Percentiles rank a stretch among this genome's conserved stretches.
Evolutionary conservation across 2,113 vertebrate genomes (phyloP).

Genomic region (Todiramphus saurophagus): DNA sequence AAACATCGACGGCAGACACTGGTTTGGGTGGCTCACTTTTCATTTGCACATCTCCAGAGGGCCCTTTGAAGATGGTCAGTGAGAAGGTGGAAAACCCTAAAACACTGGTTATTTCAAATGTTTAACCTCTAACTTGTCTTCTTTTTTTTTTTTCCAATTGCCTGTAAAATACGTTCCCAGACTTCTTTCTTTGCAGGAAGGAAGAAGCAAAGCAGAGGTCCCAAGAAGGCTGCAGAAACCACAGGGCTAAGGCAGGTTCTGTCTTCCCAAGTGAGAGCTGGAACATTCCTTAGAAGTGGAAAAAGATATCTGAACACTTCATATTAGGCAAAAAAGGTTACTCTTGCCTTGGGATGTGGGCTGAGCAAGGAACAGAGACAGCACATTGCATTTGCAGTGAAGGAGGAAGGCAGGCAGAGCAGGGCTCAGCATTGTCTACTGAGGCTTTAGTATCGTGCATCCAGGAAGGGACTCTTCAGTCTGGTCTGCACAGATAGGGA

Average conservation of each 20-base stretch:
- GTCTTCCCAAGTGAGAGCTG: background rate
- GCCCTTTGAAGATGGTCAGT: background rate
- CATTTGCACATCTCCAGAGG: background rate
- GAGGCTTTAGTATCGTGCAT: background rate
- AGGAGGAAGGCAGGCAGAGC: background rate
- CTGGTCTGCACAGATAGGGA: background rate
- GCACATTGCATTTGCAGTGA: background rate
- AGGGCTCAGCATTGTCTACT: background rate
- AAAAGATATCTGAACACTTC: background rate
- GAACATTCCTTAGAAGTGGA: background rate
- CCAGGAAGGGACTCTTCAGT: background rate
- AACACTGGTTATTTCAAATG: background rate
- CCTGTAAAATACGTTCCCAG: background rate
- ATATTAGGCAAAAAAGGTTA: background rate
- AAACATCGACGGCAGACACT: background rate
- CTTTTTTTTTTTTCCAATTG: background rate
- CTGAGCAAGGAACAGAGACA: background rate
- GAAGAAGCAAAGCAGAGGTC: background rate
- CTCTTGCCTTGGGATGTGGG: rapidly evolving
- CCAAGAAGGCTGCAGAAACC: background rate
- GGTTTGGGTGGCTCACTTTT: background rate
- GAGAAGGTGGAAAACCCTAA: background rate
- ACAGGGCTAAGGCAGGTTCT: background rate
- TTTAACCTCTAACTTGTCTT: background rate
- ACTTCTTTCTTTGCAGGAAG: background rate